Conservation (phyloP, 2,113 vertebrate species). For the Limanda limanda region DNA sequence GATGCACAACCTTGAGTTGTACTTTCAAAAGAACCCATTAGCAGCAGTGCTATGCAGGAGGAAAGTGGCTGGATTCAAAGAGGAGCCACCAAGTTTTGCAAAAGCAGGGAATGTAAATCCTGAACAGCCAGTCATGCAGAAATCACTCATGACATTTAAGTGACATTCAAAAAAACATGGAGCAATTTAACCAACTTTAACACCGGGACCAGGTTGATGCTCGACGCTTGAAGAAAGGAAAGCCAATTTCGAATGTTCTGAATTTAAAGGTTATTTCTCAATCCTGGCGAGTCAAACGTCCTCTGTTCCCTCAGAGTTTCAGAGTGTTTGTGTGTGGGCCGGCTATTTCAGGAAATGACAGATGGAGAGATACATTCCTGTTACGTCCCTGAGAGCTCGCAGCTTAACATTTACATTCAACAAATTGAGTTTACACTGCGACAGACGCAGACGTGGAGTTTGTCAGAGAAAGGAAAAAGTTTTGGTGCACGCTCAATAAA, state of each 20-base stretch:
- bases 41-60: neutral
- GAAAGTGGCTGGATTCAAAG: neutral
- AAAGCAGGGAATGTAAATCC: neutral
- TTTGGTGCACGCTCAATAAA: slow-evolving; percentile 21
- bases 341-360: slow-evolving; percentile 36
- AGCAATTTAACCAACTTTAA: slow-evolving; percentile 14
- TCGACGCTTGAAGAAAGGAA: neutral
- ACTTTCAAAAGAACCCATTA: neutral
- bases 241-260: slow-evolving; percentile 20
- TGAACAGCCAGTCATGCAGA: neutral
- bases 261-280: slow-evolving; percentile 39
- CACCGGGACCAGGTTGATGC: neutral
- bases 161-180: slow-evolving; percentile 31
- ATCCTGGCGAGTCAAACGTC: neutral
- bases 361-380: slow-evolving; percentile 21
- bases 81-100: slow-evolving; percentile 6
- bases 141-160: slow-evolving; percentile 47
- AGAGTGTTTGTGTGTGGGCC: slow-evolving; percentile 6
- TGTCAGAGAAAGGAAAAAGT: slow-evolving; percentile 8
- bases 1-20: slow-evolving; percentile 29
- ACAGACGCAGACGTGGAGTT: neutral
- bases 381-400: neutral
- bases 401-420: slow-evolving; percentile 42
- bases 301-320: neutral
- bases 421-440: slow-evolving; percentile 26